These are phyloP conservation scores for Amphiprion clarkii DNA, from an alignment of 2,797 vertebrate genomes.

Conservation along the genomic window DNA sequence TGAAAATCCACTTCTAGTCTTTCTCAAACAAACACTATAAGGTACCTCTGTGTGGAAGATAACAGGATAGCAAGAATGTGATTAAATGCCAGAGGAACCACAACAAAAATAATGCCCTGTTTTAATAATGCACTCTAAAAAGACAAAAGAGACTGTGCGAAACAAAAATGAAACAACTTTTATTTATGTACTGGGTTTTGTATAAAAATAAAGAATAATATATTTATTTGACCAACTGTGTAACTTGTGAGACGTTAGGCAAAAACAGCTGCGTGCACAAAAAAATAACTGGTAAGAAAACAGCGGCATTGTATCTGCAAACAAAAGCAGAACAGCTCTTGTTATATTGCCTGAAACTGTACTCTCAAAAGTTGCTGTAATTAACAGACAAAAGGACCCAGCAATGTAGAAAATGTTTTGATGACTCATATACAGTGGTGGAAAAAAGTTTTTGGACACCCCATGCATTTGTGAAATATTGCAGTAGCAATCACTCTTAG, in stretches of 20 bases:
- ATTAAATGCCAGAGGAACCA: slow-evolving; percentile 29
- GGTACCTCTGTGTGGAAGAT: slow-evolving; percentile 27
- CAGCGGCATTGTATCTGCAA: not conserved
- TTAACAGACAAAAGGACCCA: not conserved
- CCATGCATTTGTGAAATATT: too few relatives aligned
- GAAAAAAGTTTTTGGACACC: too few relatives aligned
- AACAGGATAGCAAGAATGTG: slow-evolving; percentile 35
- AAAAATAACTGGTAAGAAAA: not conserved
- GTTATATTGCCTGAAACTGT: not conserved
- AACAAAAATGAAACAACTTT: too few relatives aligned
- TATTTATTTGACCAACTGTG: not conserved
- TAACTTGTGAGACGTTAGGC: not conserved
- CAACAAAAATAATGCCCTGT: slow-evolving; percentile 39
- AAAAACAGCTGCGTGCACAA: not conserved
- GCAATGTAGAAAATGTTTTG: not conserved
- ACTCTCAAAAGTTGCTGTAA: not conserved
- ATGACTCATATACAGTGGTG: slow-evolving; percentile 12
- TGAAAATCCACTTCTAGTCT: slow-evolving; percentile 40
- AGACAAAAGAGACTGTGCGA: slow-evolving; percentile 13
- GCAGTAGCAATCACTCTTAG: too few relatives aligned
- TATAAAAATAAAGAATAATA: too few relatives aligned
- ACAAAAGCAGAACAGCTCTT: not conserved
- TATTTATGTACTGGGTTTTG: not conserved
- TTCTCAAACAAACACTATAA: slow-evolving; percentile 28
- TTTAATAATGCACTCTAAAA: slow-evolving; percentile 35